Conservation (phyloP, 1,140 invertebrate genomes). For the Drosophila melanogaster region Release_6_plus_ISO1_MT NC_004354.4:12539001-12539500, state of each 20-base stretch:
- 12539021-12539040: conserved; percentile 81
- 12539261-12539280: conserved; percentile 14
- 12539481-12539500: neutral
- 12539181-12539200: conserved; percentile 7
- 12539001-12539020: conserved; percentile 31
- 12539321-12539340: conserved; percentile 6
- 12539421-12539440: neutral
- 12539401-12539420: neutral
- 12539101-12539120: conserved; percentile 9
- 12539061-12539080: conserved; percentile 61
- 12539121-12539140: conserved; percentile 24
- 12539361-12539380: too few species aligned
- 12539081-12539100: conserved; percentile 48
- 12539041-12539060: conserved; percentile 53
- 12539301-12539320: conserved; percentile 38
- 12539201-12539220: conserved; percentile 7
- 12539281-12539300: neutral
- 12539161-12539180: neutral
- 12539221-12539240: conserved; percentile 19
- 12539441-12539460: too few species aligned
- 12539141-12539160: too few species aligned
- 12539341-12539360: neutral
- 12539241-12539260: conserved; percentile 41
- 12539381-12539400: neutral
- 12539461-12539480: neutral